These are phyloP conservation scores for Hoplostethus atlanticus DNA, from an alignment of 2,797 vertebrate genomes.

Conservation along the genomic window DNA sequence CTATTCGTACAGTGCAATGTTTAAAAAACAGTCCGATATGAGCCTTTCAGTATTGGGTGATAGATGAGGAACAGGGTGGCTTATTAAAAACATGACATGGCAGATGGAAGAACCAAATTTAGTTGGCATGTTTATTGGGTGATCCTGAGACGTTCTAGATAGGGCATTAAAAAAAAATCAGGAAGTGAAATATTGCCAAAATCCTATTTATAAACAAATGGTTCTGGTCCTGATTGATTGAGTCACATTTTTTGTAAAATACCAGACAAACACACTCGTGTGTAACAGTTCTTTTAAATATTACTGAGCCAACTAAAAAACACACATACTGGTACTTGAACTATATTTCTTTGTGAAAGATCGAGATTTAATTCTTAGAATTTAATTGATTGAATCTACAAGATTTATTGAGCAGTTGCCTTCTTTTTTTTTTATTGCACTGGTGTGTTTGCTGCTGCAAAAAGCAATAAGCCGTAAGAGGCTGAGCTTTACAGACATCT, in stretches of 20 bases:
- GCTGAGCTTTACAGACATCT: background rate
- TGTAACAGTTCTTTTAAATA: too few species aligned
- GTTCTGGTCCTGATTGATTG: too few species aligned
- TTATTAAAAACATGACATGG: slow-evolving; percentile 21
- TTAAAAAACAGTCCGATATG: slow-evolving; percentile 26
- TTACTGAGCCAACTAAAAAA: too few species aligned
- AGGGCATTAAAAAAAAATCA: background rate
- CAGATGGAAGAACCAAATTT: slow-evolving; percentile 26
- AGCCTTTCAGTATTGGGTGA: slow-evolving; percentile 9
- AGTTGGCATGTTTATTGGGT: background rate
- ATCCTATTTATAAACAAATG: too few species aligned
- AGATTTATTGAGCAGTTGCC: too few species aligned
- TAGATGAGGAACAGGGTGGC: slow-evolving; percentile 16
- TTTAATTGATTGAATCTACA: background rate
- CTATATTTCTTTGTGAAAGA: background rate
- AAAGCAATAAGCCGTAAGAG: slow-evolving; percentile 38
- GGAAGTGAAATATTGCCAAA: too few species aligned
- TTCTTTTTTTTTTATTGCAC: background rate
- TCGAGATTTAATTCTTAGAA: background rate
- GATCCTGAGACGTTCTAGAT: background rate
- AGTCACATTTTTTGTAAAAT: too few species aligned
- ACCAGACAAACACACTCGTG: too few species aligned
- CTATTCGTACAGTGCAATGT: slow-evolving; percentile 47
- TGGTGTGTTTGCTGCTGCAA: background rate
- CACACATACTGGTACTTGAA: background rate